A percentile compares a stretch with the other conserved stretches of the same genome.
Evolutionary conservation across 2,113 vertebrate genomes (phyloP).

Genomic region (Sterrhoptilus dennistouni): DNA sequence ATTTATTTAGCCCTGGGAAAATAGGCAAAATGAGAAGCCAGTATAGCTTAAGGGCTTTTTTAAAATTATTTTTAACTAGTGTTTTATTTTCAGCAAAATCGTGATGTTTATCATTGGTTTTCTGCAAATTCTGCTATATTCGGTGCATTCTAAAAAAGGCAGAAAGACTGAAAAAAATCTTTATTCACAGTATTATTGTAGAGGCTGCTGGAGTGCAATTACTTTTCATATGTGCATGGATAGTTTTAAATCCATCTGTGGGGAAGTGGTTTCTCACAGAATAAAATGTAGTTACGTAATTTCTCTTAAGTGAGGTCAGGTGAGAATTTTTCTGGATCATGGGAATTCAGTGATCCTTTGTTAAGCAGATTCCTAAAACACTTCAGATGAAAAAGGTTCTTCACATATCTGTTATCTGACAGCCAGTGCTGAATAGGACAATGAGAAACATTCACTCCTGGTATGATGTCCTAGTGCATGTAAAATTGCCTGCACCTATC

Average conservation of each 20-base stretch:
- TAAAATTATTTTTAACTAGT: neutral
- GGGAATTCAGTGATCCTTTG: neutral
- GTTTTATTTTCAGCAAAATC: neutral
- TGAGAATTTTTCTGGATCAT: neutral
- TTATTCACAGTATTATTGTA: neutral
- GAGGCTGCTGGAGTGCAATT: neutral
- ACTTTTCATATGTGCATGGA: neutral
- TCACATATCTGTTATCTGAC: neutral
- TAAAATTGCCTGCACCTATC: neutral
- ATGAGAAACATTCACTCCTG: neutral
- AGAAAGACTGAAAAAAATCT: neutral
- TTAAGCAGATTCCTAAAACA: conserved; percentile 46
- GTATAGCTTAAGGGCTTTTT: neutral
- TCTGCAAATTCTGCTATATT: neutral
- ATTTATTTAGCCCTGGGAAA: neutral
- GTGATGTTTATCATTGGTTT: neutral
- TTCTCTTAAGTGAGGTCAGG: neutral
- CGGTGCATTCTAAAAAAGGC: neutral
- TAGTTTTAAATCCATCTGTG: neutral
- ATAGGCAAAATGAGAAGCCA: neutral
- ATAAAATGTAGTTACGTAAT: neutral
- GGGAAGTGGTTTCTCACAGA: neutral
- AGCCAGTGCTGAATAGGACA: neutral
- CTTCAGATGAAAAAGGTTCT: neutral
- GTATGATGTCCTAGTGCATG: neutral